Percentiles rank a stretch among this genome's conserved stretches.
Evolutionary conservation across 1,140 invertebrate species (phyloP).

Genomic region (Helicoverpa zea): DNA sequence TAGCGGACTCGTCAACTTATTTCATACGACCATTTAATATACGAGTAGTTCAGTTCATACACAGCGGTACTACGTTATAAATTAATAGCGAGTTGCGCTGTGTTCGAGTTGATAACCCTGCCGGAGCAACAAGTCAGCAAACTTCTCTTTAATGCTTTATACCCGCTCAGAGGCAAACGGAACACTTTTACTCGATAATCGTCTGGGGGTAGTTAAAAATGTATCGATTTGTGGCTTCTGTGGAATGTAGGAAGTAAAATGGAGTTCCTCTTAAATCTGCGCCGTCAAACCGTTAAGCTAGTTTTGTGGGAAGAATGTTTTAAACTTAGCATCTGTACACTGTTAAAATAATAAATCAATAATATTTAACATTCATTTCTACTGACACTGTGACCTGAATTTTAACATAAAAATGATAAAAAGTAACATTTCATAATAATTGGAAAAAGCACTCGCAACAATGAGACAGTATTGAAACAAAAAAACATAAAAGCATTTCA

Average conservation of each 20-base stretch:
- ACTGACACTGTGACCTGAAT: too few relatives aligned
- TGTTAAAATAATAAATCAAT: too few relatives aligned
- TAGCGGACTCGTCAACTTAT: background rate
- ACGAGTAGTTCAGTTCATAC: background rate
- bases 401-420: too few relatives aligned
- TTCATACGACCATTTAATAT: background rate
- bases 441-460: background rate
- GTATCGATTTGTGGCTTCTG: background rate
- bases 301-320: too few relatives aligned
- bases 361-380: too few relatives aligned
- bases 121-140: background rate
- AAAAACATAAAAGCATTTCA: background rate
- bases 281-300: too few relatives aligned
- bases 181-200: too few relatives aligned
- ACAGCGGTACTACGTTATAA: background rate
- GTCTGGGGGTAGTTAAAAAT: background rate
- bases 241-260: background rate
- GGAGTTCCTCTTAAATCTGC: background rate
- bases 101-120: background rate
- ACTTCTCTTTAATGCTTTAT: background rate
- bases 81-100: background rate
- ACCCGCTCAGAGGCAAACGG: background rate
- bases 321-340: too few relatives aligned
- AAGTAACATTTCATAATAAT: background rate
- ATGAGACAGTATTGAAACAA: background rate